These are phyloP conservation scores for Psilopogon haemacephalus DNA, from an alignment of 2,113 vertebrate genomes.

Conservation along the genomic window DNA sequence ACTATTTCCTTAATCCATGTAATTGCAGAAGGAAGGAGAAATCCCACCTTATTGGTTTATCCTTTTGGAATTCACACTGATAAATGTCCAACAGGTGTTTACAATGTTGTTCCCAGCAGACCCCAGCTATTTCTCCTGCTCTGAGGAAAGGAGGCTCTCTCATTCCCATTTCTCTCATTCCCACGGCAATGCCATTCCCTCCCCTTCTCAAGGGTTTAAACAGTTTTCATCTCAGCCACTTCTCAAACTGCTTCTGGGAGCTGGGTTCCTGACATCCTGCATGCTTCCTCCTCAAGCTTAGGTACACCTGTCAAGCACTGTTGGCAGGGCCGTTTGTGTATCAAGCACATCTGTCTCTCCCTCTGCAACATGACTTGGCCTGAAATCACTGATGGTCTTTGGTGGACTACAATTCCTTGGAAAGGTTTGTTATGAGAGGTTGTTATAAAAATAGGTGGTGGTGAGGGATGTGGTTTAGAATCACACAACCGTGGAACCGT, in stretches of 20 bases:
- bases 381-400: not conserved
- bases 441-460: not conserved
- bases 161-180: not conserved
- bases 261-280: not conserved
- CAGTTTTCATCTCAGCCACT: not conserved
- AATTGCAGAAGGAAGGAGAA: not conserved
- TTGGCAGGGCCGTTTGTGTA: not conserved
- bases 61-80: not conserved
- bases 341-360: not conserved
- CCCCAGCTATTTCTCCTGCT: constrained; percentile 2
- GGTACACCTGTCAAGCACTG: not conserved
- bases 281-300: not conserved
- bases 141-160: constrained; percentile 36
- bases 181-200: not conserved
- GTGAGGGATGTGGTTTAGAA: no score
- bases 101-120: not conserved
- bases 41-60: not conserved
- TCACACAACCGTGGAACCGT: no score
- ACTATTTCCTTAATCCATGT: not conserved
- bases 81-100: not conserved
- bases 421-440: not conserved
- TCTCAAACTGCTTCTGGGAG: not conserved
- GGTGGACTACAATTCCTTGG: not conserved
- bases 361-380: not conserved
- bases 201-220: not conserved